phyloP scores from a whole-genome alignment of 2,113 vertebrate genomes.

The Talpa occidentalis region DNA sequence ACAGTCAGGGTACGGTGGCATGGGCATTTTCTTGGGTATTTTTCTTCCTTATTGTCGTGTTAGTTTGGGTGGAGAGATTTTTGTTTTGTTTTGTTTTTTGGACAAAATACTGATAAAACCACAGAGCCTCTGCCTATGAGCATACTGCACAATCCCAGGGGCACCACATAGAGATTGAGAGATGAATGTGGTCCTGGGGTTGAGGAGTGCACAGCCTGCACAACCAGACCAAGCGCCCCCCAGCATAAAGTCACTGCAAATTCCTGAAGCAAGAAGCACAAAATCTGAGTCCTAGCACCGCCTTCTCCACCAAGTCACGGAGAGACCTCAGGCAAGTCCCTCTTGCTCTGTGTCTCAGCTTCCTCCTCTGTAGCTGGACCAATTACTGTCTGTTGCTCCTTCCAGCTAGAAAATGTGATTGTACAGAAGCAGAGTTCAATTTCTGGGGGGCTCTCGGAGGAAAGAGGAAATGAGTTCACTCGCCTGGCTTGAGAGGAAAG shows the following conservation, averaged over 20 bases:
- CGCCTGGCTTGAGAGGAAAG: neutral
- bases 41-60: neutral
- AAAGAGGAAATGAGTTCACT: neutral
- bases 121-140: neutral
- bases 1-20: rapidly evolving
- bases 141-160: neutral
- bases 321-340: neutral
- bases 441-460: neutral
- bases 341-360: neutral
- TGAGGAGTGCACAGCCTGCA: neutral
- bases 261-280: neutral
- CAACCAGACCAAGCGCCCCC: neutral
- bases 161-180: rapidly evolving
- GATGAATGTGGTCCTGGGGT: neutral
- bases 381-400: neutral
- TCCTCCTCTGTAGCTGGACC: neutral
- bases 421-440: neutral
- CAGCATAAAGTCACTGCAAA: neutral
- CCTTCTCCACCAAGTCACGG: neutral
- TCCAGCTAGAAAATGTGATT: neutral
- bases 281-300: neutral
- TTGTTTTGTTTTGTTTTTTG: neutral
- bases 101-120: neutral
- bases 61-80: neutral
- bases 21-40: neutral